Base-by-base conservation (phyloP, 1,140 invertebrate species). In the Zaprionus ghesquierei region DNA sequence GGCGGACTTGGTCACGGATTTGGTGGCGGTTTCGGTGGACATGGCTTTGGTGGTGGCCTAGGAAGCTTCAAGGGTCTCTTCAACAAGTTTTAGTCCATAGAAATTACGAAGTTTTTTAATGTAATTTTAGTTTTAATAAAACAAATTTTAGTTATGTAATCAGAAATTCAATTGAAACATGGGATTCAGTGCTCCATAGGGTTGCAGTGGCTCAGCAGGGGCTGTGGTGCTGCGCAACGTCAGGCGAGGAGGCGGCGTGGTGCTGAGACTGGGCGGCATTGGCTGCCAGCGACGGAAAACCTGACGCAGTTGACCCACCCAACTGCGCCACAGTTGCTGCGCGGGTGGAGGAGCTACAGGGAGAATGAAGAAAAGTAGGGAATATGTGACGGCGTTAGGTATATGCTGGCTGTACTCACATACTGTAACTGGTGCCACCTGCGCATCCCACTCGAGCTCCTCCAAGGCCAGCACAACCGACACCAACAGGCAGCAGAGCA, bases 1-100 rank as follows among this genome's bases (percentile, higher is more conserved):
- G 77, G 77, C 23, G 77, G 77, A n/a, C 53, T 64, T 18, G 62
- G 62, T 3, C 69, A 69, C 33, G 62, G 69, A 10, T 65, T 75
- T 50, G 72, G 72, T 41, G 72, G 72, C 15, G 75, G 81, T 8
- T 84, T 82, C 13, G 80, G 79, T 13, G 81, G 79, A 6, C 74
- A 75, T 13, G 74, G 79, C 33, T 77, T 81, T 23, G 78, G 79
- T 31, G 81, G 81, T 29, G 80, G 80, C 0, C 60, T 84, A 0
- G 80, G 82, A 5, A 58, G 79, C 27, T 82, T 86, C 59, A 87
- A 89, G 23, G 75, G 84, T 13, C 51, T 87, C 0, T 89, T 87
- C 63, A 72, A 69, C 66, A 87, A 87, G 60, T 85, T 77, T 46
- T 81, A 65, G 29, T 20, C 33, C 33, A 46, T 20, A 63, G 13